Percentiles rank a stretch among this genome's conserved stretches.
Evolutionary conservation across 2,797 vertebrate genomes (phyloP).

Genomic region (Megalops cyprinoides): DNA sequence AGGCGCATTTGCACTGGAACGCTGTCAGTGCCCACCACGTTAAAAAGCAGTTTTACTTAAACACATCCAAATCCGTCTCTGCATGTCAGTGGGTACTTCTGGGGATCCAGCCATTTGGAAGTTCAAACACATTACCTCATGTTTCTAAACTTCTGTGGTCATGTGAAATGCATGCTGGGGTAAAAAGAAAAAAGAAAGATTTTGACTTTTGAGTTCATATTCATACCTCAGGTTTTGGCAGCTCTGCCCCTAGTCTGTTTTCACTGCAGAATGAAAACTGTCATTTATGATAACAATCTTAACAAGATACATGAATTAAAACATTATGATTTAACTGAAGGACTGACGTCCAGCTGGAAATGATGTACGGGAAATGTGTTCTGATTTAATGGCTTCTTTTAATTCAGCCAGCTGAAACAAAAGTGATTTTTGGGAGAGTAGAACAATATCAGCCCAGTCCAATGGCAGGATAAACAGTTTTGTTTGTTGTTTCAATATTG

Average conservation of each 20-base stretch:
- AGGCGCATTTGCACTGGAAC: not conserved
- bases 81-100: not conserved
- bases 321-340: not conserved
- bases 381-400: not conserved
- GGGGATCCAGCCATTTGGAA: not conserved
- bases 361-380: not conserved
- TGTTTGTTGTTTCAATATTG: not conserved
- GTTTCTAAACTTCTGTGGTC: not conserved
- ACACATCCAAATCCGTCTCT: not conserved
- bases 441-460: not conserved
- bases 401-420: not conserved
- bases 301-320: not conserved
- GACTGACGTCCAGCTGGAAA: not conserved
- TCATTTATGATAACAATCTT: not conserved
- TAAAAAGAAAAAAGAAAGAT: not conserved
- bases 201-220: not conserved
- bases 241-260: not conserved
- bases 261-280: constrained; percentile 16
- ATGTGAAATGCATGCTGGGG: not conserved
- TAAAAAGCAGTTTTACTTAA: no score
- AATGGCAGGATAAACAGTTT: not conserved
- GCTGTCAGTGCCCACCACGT: no score
- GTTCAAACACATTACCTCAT: not conserved
- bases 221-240: not conserved
- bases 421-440: not conserved